phyloP scores from a whole-genome alignment of 1,140 invertebrate genomes.

The Lethrus apterus region DNA sequence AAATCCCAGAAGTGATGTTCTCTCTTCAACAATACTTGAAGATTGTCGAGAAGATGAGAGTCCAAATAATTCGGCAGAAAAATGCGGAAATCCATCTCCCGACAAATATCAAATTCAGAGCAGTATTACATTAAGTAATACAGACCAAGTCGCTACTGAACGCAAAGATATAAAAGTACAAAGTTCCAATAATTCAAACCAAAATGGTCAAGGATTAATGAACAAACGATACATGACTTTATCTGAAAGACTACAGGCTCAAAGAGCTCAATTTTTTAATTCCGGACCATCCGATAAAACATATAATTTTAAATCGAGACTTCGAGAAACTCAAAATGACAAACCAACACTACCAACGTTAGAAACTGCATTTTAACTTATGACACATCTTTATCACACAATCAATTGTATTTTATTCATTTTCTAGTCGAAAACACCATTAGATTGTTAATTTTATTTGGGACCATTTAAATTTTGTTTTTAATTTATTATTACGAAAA shows the following conservation, averaged over 20 bases:
- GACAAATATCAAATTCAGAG: slow-evolving; percentile 36
- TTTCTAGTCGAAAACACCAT: slow-evolving; percentile 11
- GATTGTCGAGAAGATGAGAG: slow-evolving; percentile 65
- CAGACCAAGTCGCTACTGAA: slow-evolving; percentile 42
- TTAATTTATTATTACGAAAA: background rate
- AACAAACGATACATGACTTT: slow-evolving; percentile 31
- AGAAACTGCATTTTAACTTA: slow-evolving; percentile 52
- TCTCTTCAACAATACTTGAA: slow-evolving; percentile 80
- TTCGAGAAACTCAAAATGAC: slow-evolving; percentile 23
- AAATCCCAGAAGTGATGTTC: slow-evolving; percentile 67
- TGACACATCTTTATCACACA: background rate
- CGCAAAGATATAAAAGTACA: slow-evolving; percentile 26
- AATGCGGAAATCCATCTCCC: slow-evolving; percentile 34
- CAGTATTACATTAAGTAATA: slow-evolving; percentile 43
- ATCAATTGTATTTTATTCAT: background rate
- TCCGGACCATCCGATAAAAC: slow-evolving; percentile 32
- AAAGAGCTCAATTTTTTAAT: slow-evolving; percentile 49
- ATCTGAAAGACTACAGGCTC: slow-evolving; percentile 47
- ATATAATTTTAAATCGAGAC: slow-evolving; percentile 16
- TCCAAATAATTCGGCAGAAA: slow-evolving; percentile 47
- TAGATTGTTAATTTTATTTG: slow-evolving; percentile 1
- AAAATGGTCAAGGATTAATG: slow-evolving; percentile 34
- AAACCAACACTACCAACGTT: slow-evolving; percentile 40
- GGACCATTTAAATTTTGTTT: background rate
- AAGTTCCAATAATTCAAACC: slow-evolving; percentile 34